These are phyloP conservation scores for Drosophila mimica DNA, from an alignment of 2,888 invertebrate species.

Conservation along the genomic window DNA sequence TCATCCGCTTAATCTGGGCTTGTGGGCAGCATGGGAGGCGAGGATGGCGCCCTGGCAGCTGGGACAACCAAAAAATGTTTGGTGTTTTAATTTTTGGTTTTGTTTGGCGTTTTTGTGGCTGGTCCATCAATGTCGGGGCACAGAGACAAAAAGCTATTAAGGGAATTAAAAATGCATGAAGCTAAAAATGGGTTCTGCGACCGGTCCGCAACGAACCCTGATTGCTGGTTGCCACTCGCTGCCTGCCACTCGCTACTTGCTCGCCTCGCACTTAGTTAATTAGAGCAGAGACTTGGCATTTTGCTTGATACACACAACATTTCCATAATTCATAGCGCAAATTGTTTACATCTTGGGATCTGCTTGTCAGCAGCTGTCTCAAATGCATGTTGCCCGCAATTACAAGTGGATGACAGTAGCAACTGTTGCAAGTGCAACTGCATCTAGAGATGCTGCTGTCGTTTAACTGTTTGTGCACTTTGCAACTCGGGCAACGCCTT, in stretches of 20 bases:
- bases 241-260: slow-evolving; percentile 1
- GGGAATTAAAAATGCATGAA: slow-evolving; percentile 82
- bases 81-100: slow-evolving; percentile 65
- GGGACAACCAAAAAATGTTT: slow-evolving; percentile 48
- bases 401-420: slow-evolving; percentile 48
- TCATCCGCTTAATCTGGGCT: slow-evolving; percentile 57
- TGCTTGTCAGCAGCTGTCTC: slow-evolving; percentile 41
- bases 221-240: slow-evolving; percentile 12
- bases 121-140: slow-evolving; percentile 77
- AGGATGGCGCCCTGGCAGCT: slow-evolving; percentile 53
- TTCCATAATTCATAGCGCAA: slow-evolving; percentile 76
- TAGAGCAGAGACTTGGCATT: slow-evolving; percentile 65
- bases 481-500: slow-evolving; percentile 46
- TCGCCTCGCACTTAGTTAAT: slow-evolving; percentile 74
- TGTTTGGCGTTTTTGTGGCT: slow-evolving; percentile 46
- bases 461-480: slow-evolving; percentile 76
- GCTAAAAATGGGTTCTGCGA: slow-evolving; percentile 61
- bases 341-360: slow-evolving; percentile 60
- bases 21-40: neutral
- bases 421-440: slow-evolving; percentile 11
- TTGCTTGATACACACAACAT: slow-evolving; percentile 47
- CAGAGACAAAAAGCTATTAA: slow-evolving; percentile 81
- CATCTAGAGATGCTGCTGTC: slow-evolving; percentile 34
- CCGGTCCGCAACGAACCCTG: slow-evolving; percentile 22
- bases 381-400: slow-evolving; percentile 68